These are phyloP conservation scores for Pseudochirops corinnae DNA, from an alignment of 2,797 vertebrate species.

Conservation along the genomic window DNA sequence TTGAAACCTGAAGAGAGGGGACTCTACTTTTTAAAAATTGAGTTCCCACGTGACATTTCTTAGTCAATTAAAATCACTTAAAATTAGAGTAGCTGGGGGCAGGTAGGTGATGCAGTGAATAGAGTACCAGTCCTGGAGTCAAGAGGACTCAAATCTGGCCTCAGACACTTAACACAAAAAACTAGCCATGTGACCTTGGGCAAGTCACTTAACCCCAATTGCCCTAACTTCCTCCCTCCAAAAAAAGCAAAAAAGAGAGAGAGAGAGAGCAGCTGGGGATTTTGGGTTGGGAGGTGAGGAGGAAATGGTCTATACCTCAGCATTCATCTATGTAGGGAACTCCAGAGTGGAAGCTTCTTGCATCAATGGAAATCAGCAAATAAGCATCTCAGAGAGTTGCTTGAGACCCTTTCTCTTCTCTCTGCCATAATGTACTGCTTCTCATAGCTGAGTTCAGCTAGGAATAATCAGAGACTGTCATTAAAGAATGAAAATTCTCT, in stretches of 20 bases:
- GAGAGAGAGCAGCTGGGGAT: neutral
- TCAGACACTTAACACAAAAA: too few species aligned
- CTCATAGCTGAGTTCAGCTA: neutral
- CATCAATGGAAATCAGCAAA: neutral
- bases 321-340: neutral
- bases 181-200: too few species aligned
- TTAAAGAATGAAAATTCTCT: neutral
- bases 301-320: neutral
- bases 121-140: too few species aligned
- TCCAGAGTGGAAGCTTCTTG: neutral
- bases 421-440: neutral
- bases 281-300: neutral
- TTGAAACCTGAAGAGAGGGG: neutral
- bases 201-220: too few species aligned
- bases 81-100: neutral
- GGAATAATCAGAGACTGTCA: neutral
- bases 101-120: too few species aligned
- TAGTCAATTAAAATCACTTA: neutral
- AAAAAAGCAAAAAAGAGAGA: too few species aligned
- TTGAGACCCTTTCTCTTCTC: neutral
- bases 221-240: too few species aligned
- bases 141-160: too few species aligned
- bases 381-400: neutral
- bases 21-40: neutral
- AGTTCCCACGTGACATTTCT: neutral